Percentiles rank a stretch among this genome's conserved stretches.
Conservation (phyloP, 2,797 vertebrate genomes). For the Erpetoichthys calabaricus region DNA sequence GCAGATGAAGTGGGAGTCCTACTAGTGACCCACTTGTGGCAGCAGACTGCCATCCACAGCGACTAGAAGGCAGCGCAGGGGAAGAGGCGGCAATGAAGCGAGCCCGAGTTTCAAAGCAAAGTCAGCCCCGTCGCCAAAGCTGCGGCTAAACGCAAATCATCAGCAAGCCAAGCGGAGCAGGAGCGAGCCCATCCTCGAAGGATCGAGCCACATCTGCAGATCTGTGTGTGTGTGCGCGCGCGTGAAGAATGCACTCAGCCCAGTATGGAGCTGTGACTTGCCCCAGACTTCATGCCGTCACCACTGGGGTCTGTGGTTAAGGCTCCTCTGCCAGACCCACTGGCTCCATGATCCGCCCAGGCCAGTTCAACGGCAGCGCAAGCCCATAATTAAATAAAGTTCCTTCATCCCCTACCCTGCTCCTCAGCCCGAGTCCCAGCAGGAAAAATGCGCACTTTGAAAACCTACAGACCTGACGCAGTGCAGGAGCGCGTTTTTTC, state of each 20-base stretch:
- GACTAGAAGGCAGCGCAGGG: too few species aligned
- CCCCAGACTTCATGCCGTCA: slow-evolving; percentile 74
- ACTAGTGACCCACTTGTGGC: too few species aligned
- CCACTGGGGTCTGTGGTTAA: slow-evolving; percentile 69
- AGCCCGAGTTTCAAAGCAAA: too few species aligned
- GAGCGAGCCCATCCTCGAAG: slow-evolving; percentile 16
- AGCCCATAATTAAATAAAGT: slow-evolving; percentile 64
- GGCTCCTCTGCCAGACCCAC: slow-evolving; percentile 72
- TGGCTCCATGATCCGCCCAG: slow-evolving; percentile 69
- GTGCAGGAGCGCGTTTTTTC: slow-evolving; percentile 23
- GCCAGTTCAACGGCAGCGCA: slow-evolving; percentile 58
- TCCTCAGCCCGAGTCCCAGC: not conserved
- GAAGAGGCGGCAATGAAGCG: too few species aligned
- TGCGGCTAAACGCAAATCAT: too few species aligned
- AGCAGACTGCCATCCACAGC: too few species aligned
- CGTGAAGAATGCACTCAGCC: slow-evolving; percentile 61
- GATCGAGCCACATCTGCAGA: not conserved
- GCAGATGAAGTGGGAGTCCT: too few species aligned
- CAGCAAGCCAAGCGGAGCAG: slow-evolving; percentile 14
- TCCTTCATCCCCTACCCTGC: slow-evolving; percentile 36
- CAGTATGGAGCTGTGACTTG: slow-evolving; percentile 68
- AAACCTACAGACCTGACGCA: slow-evolving; percentile 12
- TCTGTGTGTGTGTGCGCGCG: slow-evolving; percentile 18
- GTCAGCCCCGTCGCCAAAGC: too few species aligned
- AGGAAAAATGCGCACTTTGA: not conserved